Percentiles rank a stretch among this genome's conserved stretches.
These are phyloP conservation scores for Trachelus tabidus DNA, from an alignment of 2,888 invertebrate genomes.

Conservation along the genomic window DNA sequence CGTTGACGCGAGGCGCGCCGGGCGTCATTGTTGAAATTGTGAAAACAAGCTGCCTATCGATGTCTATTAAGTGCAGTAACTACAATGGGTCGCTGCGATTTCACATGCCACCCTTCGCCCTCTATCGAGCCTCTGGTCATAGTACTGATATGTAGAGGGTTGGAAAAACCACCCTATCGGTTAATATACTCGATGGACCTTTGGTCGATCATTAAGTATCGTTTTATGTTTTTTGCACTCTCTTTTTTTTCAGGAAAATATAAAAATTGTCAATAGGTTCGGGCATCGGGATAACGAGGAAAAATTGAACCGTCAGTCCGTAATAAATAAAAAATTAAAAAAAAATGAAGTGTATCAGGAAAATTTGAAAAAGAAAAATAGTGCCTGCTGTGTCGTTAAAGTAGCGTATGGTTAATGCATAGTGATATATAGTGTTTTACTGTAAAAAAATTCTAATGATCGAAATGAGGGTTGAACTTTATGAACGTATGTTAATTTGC, in stretches of 20 bases:
- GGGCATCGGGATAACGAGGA: too few species aligned
- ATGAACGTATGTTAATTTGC: background rate
- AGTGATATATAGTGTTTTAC: background rate
- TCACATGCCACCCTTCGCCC: background rate
- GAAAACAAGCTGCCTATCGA: slow-evolving; percentile 28
- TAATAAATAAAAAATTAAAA: background rate
- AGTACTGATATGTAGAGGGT: background rate
- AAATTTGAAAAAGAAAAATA: too few species aligned
- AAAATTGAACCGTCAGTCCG: background rate
- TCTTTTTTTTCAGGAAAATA: too few species aligned
- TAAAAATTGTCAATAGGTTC: too few species aligned
- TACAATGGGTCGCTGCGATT: slow-evolving; percentile 3
- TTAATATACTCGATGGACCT: background rate
- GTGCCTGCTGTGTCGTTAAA: background rate
- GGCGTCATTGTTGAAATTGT: slow-evolving; percentile 19
- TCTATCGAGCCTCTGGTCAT: background rate
- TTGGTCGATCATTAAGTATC: background rate
- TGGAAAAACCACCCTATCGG: background rate
- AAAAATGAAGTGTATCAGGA: too few species aligned
- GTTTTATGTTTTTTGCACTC: background rate
- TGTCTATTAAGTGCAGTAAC: slow-evolving; percentile 22
- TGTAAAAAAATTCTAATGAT: background rate
- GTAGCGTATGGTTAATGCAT: background rate
- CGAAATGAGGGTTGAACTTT: background rate
- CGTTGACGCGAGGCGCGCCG: background rate